Percentiles rank a stretch among this genome's conserved stretches.
These are phyloP conservation scores for Mionectes olivaceus DNA, from an alignment of 2,797 vertebrate species.

Conservation along the genomic window DNA sequence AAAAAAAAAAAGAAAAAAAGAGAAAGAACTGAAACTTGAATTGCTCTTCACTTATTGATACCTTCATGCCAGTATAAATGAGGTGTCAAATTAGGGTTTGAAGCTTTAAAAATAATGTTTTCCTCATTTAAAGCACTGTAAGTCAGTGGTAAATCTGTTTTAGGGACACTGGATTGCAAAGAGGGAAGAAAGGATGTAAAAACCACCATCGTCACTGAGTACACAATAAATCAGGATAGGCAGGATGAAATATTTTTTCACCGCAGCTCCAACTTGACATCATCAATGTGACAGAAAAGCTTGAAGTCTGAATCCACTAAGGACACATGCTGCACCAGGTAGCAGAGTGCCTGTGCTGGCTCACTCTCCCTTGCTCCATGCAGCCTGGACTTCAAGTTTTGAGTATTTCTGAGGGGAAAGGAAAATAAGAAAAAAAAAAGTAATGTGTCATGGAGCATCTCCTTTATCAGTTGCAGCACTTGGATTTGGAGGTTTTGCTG, in stretches of 20 bases:
- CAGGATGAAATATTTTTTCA: neutral
- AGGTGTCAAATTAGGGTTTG: neutral
- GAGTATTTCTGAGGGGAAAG: neutral
- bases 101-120: neutral
- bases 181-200: neutral
- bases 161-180: neutral
- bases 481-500: neutral
- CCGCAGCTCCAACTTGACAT: neutral
- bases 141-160: neutral
- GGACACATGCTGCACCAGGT: neutral
- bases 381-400: neutral
- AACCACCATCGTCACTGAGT: neutral
- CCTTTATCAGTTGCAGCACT: neutral
- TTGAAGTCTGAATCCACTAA: neutral
- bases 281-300: neutral
- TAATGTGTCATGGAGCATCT: neutral
- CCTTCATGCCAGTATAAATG: neutral
- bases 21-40: neutral
- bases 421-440: neutral
- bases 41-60: neutral
- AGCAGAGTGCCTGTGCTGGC: neutral
- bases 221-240: neutral
- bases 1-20: neutral
- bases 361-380: neutral
- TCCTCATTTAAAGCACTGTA: neutral